A percentile compares a stretch with the other conserved stretches of the same genome.
Conservation (phyloP, 2,113 vertebrate species). For the Perca fluviatilis region DNA sequence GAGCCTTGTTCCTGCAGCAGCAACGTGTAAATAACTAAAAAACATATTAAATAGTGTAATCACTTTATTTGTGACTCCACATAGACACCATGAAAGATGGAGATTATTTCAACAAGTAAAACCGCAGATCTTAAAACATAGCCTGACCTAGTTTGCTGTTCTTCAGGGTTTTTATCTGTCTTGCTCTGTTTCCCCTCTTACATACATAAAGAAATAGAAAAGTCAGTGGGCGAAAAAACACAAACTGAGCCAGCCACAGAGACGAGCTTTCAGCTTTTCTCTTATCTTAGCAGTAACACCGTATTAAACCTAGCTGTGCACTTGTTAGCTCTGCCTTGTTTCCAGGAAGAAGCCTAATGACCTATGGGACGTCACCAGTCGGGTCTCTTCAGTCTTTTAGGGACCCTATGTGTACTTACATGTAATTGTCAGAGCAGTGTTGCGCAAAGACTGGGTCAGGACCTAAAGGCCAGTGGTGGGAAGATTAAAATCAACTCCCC, state of each 20-base stretch:
- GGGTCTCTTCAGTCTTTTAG: constrained; percentile 56
- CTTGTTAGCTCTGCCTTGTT: constrained; percentile 64
- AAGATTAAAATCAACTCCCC: constrained; percentile 49
- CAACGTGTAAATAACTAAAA: constrained; percentile 27
- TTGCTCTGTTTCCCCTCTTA: constrained; percentile 68
- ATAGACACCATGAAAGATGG: not conserved
- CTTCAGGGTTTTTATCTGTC: constrained; percentile 54
- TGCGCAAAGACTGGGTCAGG: constrained; percentile 33
- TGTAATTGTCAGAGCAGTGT: constrained; percentile 63
- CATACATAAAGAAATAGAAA: constrained; percentile 8
- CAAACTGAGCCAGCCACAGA: constrained; percentile 42
- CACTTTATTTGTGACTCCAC: constrained; percentile 8
- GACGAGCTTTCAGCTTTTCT: constrained; percentile 32
- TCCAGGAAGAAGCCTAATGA: constrained; percentile 68
- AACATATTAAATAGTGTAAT: constrained; percentile 45
- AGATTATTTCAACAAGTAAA: constrained; percentile 39
- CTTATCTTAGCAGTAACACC: constrained; percentile 53
- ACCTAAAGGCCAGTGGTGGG: constrained; percentile 46
- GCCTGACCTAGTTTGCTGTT: constrained; percentile 55
- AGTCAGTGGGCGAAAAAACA: constrained; percentile 37
- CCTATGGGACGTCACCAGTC: constrained; percentile 61
- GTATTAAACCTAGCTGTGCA: constrained; percentile 57
- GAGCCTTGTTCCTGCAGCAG: constrained; percentile 48
- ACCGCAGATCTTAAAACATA: constrained; percentile 7
- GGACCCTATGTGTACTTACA: constrained; percentile 58